Conservation (phyloP, 2,113 vertebrate species). For the Myiozetetes cayanensis region DNA sequence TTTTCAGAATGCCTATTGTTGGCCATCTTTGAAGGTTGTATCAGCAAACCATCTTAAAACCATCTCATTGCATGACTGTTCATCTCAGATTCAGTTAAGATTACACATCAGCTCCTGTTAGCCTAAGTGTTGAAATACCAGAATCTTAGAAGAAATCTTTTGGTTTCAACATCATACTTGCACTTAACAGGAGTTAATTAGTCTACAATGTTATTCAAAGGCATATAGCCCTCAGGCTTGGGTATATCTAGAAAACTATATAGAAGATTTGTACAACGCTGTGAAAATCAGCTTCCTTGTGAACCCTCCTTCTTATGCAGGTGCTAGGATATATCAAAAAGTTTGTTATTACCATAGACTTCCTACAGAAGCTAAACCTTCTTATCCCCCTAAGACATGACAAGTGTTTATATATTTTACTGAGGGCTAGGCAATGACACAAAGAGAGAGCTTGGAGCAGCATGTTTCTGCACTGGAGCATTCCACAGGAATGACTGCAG, state of each 20-base stretch:
- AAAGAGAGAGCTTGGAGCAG: background rate
- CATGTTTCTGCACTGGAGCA: background rate
- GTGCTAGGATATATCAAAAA: background rate
- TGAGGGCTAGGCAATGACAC: background rate
- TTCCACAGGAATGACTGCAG: constrained; percentile 1
- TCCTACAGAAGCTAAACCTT: background rate
- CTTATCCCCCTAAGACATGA: background rate
- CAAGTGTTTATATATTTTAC: background rate
- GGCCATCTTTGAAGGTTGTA: background rate
- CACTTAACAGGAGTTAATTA: background rate
- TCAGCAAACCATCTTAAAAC: background rate
- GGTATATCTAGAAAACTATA: background rate
- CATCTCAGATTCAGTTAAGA: background rate
- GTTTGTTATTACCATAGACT: background rate
- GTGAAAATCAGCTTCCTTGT: background rate
- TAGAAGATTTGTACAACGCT: background rate
- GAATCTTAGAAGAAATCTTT: background rate
- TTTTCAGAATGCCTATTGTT: background rate
- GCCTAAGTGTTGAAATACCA: background rate
- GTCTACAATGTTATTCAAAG: background rate
- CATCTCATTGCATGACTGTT: background rate
- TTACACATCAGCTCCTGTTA: background rate
- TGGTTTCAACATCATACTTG: background rate
- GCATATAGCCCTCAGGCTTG: background rate
- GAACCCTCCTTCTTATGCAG: background rate